Percentiles rank a stretch among this genome's conserved stretches.
phyloP scores from a whole-genome alignment of 2,797 vertebrate species.

The Choloepus didactylus region DNA sequence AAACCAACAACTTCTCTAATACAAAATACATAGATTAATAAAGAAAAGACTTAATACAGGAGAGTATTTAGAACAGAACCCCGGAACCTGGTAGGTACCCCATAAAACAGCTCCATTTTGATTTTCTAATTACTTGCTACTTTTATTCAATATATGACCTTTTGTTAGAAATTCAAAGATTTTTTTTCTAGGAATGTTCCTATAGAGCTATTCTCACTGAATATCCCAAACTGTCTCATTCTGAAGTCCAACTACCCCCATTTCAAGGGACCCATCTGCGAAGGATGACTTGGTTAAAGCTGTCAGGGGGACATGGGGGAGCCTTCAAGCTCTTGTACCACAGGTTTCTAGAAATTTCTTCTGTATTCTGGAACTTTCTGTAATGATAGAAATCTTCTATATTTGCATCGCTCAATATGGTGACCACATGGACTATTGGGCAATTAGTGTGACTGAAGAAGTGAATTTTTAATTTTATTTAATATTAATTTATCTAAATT shows the following conservation, averaged over 20 bases:
- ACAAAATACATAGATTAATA: too few species aligned
- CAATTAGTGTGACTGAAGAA: background rate
- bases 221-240: background rate
- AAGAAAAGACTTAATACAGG: background rate
- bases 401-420: rapidly evolving
- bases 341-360: background rate
- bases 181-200: background rate
- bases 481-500: background rate
- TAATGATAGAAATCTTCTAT: rapidly evolving
- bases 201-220: background rate
- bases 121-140: background rate
- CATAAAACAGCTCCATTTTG: background rate
- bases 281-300: background rate
- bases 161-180: background rate
- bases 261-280: rapidly evolving
- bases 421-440: background rate
- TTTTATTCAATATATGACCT: background rate
- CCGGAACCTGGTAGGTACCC: background rate
- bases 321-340: too few species aligned
- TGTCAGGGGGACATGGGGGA: rapidly evolving
- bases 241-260: background rate
- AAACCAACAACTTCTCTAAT: too few species aligned
- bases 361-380: too few species aligned
- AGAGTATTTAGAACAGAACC: background rate
- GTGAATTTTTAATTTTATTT: background rate